A percentile compares a stretch with the other conserved stretches of the same genome.
phyloP scores from a whole-genome alignment of 2,113 vertebrate species.

The Indri indri region DNA sequence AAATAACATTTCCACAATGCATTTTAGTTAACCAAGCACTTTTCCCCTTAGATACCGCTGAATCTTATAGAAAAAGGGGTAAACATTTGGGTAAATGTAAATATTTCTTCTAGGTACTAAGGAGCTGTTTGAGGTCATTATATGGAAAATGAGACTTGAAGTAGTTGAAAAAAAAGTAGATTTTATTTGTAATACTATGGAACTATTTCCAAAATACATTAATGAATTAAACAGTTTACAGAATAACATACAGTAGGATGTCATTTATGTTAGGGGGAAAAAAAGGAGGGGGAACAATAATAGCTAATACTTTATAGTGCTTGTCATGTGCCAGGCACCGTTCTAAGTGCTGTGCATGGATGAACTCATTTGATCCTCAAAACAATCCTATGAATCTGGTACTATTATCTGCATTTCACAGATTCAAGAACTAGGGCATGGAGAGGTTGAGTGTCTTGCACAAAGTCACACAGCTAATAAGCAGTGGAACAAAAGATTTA shows the following conservation, averaged over 20 bases:
- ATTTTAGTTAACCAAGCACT: neutral
- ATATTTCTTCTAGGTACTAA: slow-evolving; percentile 8
- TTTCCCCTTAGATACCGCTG: neutral
- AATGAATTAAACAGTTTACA: neutral
- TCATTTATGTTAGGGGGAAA: neutral
- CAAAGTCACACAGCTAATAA: neutral
- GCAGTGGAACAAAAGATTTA: neutral
- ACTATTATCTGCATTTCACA: neutral
- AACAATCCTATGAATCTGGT: neutral
- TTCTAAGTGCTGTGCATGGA: neutral
- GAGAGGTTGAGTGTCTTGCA: neutral
- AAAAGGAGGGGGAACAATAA: no score
- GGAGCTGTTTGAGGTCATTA: neutral
- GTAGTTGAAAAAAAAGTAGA: neutral
- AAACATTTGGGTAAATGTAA: neutral
- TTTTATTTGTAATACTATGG: neutral
- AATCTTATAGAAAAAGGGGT: neutral
- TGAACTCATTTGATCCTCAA: neutral
- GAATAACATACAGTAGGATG: neutral
- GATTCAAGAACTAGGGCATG: neutral
- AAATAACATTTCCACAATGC: neutral
- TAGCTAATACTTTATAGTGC: neutral
- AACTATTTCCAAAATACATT: neutral
- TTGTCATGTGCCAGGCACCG: neutral
- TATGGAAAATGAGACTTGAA: slow-evolving; percentile 9